These are phyloP conservation scores for Eurosta solidaginis DNA, from an alignment of 1,140 invertebrate genomes.

Conservation along the genomic window DNA sequence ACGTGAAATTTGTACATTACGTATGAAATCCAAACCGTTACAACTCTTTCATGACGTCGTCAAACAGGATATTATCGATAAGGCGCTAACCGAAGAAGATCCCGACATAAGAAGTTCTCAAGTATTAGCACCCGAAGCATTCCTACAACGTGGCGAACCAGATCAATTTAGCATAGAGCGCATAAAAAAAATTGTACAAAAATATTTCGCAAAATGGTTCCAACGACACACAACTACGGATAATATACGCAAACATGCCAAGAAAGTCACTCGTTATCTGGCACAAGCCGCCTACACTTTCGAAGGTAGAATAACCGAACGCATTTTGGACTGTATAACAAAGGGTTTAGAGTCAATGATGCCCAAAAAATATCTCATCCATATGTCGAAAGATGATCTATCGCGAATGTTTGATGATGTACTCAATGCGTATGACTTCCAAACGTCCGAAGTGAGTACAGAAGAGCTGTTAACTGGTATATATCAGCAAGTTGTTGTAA, in stretches of 20 bases:
- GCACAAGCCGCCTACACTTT: constrained; percentile 53
- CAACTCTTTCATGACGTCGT: constrained; percentile 43
- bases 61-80: constrained; percentile 33
- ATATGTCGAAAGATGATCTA: constrained; percentile 46
- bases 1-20: constrained; percentile 52
- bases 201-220: constrained; percentile 46
- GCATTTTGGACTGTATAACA: constrained; percentile 50
- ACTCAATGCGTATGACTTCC: constrained; percentile 49
- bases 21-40: constrained; percentile 53
- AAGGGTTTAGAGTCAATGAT: constrained; percentile 49
- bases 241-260: constrained; percentile 46
- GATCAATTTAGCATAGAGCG: constrained; percentile 53
- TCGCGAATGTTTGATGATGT: constrained; percentile 51
- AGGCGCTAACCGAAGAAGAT: constrained; percentile 38
- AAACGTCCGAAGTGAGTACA: constrained; percentile 51
- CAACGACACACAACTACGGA: constrained; percentile 44
- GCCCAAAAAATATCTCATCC: constrained; percentile 53
- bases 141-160: constrained; percentile 43
- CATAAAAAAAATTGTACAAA: constrained; percentile 50
- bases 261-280: constrained; percentile 48
- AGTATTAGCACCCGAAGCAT: constrained; percentile 47
- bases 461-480: constrained; percentile 52
- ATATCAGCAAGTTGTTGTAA: constrained; percentile 50
- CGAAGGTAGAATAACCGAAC: constrained; percentile 48
- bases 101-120: constrained; percentile 39